Percentiles rank a stretch among this genome's conserved stretches.
Conservation (phyloP, 2,113 vertebrate genomes). For the Physeter macrocephalus region DNA sequence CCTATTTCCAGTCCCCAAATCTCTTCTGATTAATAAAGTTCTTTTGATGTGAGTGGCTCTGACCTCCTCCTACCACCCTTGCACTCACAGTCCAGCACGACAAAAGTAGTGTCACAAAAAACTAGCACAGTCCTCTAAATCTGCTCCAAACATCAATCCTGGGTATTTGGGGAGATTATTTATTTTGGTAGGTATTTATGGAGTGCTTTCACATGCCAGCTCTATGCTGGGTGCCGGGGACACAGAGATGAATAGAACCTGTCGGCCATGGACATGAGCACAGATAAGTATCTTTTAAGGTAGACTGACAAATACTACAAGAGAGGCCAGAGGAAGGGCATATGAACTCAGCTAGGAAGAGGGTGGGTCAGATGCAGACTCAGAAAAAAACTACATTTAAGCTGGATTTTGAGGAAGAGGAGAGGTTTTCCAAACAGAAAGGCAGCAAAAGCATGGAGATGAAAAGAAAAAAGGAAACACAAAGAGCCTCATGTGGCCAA, state of each 20-base stretch:
- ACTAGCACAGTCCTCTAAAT: background rate
- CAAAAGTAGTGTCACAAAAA: background rate
- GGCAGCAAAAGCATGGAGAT: background rate
- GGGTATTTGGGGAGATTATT: background rate
- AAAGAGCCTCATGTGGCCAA: background rate
- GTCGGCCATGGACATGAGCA: background rate
- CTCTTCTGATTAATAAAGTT: background rate
- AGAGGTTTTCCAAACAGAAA: background rate
- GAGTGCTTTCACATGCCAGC: background rate
- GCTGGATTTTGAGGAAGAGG: background rate
- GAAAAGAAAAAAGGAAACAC: background rate
- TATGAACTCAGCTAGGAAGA: background rate
- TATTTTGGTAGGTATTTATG: background rate
- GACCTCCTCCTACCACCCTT: background rate
- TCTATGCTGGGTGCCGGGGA: background rate
- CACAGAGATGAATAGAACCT: background rate
- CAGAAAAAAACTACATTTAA: background rate
- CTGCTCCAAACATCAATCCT: background rate
- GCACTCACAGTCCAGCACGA: background rate
- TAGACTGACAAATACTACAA: background rate
- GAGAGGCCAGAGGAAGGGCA: background rate
- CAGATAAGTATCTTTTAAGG: slow-evolving; percentile 16
- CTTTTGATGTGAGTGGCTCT: background rate
- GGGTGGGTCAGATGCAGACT: background rate
- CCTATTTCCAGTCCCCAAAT: background rate